Percentiles rank a stretch among this genome's conserved stretches.
phyloP scores from a whole-genome alignment of 2,113 vertebrate genomes.

The Danio rerio region DNA sequence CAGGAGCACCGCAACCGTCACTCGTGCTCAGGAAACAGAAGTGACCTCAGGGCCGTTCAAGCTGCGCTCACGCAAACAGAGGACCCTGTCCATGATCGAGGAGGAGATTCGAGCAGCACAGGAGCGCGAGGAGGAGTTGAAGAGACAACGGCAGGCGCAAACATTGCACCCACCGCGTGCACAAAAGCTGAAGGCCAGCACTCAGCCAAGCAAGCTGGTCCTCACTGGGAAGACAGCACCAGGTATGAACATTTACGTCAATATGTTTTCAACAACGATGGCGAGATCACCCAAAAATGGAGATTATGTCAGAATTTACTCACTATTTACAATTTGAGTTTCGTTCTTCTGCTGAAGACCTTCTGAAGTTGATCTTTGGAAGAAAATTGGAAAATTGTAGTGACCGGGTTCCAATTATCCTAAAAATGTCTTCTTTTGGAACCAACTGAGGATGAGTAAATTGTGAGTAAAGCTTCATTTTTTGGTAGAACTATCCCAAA shows the following conservation, averaged over 20 bases:
- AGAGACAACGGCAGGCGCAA: constrained; percentile 84
- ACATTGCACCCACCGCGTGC: constrained; percentile 71
- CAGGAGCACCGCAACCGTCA: constrained; percentile 86
- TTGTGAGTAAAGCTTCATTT: too few species aligned
- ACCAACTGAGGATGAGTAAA: too few species aligned
- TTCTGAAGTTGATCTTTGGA: too few species aligned
- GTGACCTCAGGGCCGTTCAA: constrained; percentile 89
- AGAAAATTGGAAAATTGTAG: too few species aligned
- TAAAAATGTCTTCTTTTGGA: too few species aligned
- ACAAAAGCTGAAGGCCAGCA: constrained; percentile 78
- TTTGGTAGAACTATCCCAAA: too few species aligned
- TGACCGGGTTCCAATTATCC: too few species aligned
- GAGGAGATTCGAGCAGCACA: constrained; percentile 98
- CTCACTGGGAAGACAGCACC: constrained; percentile 86
- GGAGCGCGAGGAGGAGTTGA: constrained; percentile 95
- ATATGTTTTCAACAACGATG: too few species aligned
- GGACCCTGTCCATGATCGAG: constrained; percentile 97
- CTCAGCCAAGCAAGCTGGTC: constrained; percentile 79
- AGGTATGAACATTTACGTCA: constrained; percentile 74
- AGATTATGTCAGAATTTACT: too few species aligned
- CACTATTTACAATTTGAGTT: too few species aligned
- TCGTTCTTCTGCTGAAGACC: too few species aligned
- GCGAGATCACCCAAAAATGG: too few species aligned
- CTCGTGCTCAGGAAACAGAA: constrained; percentile 84
- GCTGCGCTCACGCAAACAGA: constrained; percentile 92